Evolutionary conservation across 2,888 invertebrate species (phyloP).

Genomic region (Chymomyza procnemis): DNA sequence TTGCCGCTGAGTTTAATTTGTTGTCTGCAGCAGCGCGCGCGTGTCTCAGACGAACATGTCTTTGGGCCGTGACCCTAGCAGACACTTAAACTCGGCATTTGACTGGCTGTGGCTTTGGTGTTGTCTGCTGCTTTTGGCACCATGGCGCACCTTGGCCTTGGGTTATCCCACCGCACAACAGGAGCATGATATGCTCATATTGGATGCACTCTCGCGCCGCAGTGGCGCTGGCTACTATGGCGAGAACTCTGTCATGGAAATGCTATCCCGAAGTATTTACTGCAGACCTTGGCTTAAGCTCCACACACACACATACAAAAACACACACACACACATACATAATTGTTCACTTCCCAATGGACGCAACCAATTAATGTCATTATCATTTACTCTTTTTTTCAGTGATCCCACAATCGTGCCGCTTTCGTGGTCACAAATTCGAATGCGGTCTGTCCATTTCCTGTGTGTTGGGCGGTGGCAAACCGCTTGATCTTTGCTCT

Average conservation of each 20-base stretch:
- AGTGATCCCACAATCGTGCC: slow-evolving; percentile 94
- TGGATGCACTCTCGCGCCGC: slow-evolving; percentile 86
- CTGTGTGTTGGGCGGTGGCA: slow-evolving; percentile 92
- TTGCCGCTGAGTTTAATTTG: slow-evolving; percentile 7
- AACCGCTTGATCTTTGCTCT: slow-evolving; percentile 92
- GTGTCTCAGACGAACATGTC: slow-evolving; percentile 20
- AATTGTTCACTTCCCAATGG: slow-evolving; percentile 18
- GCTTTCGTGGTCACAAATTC: slow-evolving; percentile 91
- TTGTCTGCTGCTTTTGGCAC: slow-evolving; percentile 22
- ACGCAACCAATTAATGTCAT: slow-evolving; percentile 38
- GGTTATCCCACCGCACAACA: slow-evolving; percentile 80
- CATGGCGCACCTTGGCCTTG: slow-evolving; percentile 29
- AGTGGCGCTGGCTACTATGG: slow-evolving; percentile 79
- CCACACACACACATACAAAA: no score
- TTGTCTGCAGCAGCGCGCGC: slow-evolving; percentile 23
- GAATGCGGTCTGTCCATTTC: slow-evolving; percentile 94
- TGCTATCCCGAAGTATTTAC: slow-evolving; percentile 88
- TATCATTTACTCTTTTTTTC: slow-evolving; percentile 77
- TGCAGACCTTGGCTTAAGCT: neutral
- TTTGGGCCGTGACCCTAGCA: slow-evolving; percentile 37
- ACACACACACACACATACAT: no score
- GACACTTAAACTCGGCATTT: slow-evolving; percentile 57
- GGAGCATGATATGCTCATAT: slow-evolving; percentile 86
- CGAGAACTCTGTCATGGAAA: slow-evolving; percentile 87
- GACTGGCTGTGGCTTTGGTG: slow-evolving; percentile 50